These are phyloP conservation scores for Gallinago nigripennis DNA, from an alignment of 2,797 vertebrate genomes.

Conservation along the genomic window DNA sequence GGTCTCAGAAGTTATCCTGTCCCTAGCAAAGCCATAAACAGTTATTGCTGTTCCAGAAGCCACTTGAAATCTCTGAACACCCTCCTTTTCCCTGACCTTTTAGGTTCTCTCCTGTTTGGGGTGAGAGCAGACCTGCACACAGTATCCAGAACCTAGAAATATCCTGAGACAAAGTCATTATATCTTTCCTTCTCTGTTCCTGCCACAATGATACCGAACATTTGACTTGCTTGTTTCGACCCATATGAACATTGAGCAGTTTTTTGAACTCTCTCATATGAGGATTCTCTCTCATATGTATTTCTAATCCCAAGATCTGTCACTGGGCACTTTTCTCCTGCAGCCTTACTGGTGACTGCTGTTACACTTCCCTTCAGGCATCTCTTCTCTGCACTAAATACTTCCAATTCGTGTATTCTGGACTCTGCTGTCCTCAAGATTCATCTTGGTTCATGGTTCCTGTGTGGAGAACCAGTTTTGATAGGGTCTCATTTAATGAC, in stretches of 20 bases:
- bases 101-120: not conserved
- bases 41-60: not conserved
- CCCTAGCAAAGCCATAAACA: not conserved
- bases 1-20: not conserved
- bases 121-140: not conserved
- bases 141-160: not conserved
- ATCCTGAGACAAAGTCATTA: not conserved
- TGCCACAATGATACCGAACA: not conserved
- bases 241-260: not conserved
- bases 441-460: not conserved
- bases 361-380: not conserved
- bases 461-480: not conserved
- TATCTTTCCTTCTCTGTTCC: not conserved
- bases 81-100: not conserved
- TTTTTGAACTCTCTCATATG: not conserved
- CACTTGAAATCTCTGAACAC: not conserved
- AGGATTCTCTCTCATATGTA: not conserved
- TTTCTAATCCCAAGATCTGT: not conserved
- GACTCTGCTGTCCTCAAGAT: not conserved
- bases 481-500: not conserved
- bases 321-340: not conserved
- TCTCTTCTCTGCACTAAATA: not conserved
- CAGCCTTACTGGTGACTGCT: not conserved
- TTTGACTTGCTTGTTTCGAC: not conserved
- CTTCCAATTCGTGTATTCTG: not conserved